Evolutionary conservation across 1,140 invertebrate species (phyloP).

Genomic region (Sminthurinus signatus): DNA sequence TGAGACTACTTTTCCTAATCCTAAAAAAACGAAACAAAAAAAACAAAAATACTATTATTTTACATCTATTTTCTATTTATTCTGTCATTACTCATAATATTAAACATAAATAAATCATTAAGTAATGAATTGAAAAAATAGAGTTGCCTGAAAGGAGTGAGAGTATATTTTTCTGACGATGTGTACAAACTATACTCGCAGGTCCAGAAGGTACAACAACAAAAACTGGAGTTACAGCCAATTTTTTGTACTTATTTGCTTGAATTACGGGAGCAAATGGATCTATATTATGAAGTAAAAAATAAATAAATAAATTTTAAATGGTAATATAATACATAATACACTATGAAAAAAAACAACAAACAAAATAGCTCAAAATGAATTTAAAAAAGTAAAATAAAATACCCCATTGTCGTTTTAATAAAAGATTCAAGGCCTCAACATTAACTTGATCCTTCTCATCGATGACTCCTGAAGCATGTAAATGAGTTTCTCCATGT

Average conservation of each 20-base stretch:
- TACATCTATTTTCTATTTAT: too few species aligned
- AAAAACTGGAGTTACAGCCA: constrained; percentile 29
- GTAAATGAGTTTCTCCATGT: too few species aligned
- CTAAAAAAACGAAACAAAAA: too few species aligned
- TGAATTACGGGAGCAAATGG: constrained; percentile 55
- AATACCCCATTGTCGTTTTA: constrained; percentile 51
- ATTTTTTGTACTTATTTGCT: constrained; percentile 54
- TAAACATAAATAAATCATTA: too few species aligned
- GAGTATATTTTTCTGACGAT: constrained; percentile 24
- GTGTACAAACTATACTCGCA: neutral
- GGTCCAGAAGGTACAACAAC: constrained; percentile 27
- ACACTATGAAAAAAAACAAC: too few species aligned
- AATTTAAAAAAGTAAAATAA: too few species aligned
- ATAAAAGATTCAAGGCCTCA: constrained; percentile 58
- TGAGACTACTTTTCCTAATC: neutral
- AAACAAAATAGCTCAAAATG: too few species aligned
- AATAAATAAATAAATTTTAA: too few species aligned
- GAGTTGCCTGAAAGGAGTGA: constrained; percentile 25
- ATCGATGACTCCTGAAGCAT: neutral
- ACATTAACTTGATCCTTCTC: constrained; percentile 40
- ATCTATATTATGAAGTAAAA: constrained; percentile 58
- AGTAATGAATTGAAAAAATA: too few species aligned
- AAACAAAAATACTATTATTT: too few species aligned
- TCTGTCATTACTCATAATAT: too few species aligned
- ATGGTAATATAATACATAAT: too few species aligned